These are phyloP conservation scores for Petrocephalus microphthalmus DNA, from an alignment of 2,113 vertebrate genomes.

Conservation along the genomic window DNA sequence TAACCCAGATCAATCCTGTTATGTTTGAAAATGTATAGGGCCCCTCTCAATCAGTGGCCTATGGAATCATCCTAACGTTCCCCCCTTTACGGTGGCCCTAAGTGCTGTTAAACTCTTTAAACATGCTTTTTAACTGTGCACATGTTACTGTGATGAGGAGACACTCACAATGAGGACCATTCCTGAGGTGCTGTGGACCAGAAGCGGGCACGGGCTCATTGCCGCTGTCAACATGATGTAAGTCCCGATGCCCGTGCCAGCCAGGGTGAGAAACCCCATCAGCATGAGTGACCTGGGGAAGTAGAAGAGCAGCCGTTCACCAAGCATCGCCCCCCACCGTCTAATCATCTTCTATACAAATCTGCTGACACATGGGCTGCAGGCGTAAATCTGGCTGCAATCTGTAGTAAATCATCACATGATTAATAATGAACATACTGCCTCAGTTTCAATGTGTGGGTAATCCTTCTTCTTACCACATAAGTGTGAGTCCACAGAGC, in stretches of 20 bases:
- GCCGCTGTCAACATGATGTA: conserved; percentile 69
- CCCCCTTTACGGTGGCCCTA: too few species aligned
- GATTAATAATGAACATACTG: neutral
- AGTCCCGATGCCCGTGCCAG: conserved; percentile 59
- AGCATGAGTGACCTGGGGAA: conserved; percentile 58
- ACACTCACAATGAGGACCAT: conserved; percentile 61
- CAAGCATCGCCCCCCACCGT: neutral
- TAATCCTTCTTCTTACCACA: neutral
- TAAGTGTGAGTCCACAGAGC: neutral
- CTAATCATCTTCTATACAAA: neutral
- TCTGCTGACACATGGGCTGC: neutral
- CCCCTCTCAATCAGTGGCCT: too few species aligned
- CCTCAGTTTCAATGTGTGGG: neutral
- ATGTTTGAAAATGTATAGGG: too few species aligned
- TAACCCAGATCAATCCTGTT: too few species aligned
- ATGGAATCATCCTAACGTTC: too few species aligned
- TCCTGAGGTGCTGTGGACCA: conserved; percentile 53
- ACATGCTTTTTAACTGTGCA: neutral
- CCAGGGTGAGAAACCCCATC: conserved; percentile 53
- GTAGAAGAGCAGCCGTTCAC: neutral
- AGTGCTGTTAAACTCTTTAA: neutral
- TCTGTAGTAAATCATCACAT: neutral
- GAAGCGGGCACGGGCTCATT: conserved; percentile 65
- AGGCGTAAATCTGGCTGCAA: neutral
- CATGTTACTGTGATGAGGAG: neutral